A percentile compares a stretch with the other conserved stretches of the same genome.
phyloP scores from a whole-genome alignment of 2,888 invertebrate genomes.

The Lypha dubia region DNA sequence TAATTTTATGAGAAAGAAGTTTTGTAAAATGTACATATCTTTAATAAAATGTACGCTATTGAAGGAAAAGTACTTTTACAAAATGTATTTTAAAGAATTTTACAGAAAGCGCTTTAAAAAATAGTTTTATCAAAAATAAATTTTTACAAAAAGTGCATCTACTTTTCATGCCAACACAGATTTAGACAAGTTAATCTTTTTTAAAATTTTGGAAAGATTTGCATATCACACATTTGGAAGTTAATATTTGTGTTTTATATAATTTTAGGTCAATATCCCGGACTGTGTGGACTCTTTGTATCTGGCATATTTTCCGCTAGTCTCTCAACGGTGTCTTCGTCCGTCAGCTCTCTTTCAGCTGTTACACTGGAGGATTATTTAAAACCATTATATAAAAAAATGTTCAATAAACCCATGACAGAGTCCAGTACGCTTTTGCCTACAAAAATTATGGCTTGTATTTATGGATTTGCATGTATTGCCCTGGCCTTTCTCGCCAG shows the following conservation, averaged over 20 bases:
- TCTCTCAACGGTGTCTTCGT: slow-evolving; percentile 94
- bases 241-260: slow-evolving; percentile 6
- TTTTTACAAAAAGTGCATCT: too few species aligned
- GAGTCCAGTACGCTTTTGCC: slow-evolving; percentile 84
- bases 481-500: slow-evolving; percentile 92
- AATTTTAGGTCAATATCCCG: slow-evolving; percentile 86
- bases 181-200: too few species aligned
- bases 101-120: background rate
- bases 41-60: too few species aligned
- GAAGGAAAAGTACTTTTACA: too few species aligned
- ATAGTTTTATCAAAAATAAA: background rate
- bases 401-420: slow-evolving; percentile 82
- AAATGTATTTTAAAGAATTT: background rate
- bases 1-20: too few species aligned
- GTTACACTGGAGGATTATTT: slow-evolving; percentile 95
- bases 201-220: too few species aligned
- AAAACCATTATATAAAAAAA: slow-evolving; percentile 84
- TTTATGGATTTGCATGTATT: slow-evolving; percentile 90
- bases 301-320: slow-evolving; percentile 96
- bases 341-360: slow-evolving; percentile 95
- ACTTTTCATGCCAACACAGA: too few species aligned
- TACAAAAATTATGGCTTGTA: slow-evolving; percentile 88
- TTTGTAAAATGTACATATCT: too few species aligned
- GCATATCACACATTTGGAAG: background rate
- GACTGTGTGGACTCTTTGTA: slow-evolving; percentile 94